phyloP scores from a whole-genome alignment of 1,140 invertebrate species.

The Drosophila sproati region DNA sequence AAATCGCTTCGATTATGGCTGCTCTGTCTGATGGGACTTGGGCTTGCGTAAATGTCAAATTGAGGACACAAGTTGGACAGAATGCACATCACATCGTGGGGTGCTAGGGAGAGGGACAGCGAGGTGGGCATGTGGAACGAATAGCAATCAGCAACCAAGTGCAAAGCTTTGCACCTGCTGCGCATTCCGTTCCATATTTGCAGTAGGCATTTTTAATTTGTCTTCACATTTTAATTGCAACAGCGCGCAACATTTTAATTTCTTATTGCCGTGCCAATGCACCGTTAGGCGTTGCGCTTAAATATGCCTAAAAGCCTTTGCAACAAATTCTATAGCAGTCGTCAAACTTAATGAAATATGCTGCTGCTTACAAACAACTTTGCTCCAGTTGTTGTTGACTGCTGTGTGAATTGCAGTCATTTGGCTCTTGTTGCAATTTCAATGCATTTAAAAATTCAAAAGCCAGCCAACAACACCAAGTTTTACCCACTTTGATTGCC shows the following conservation, averaged over 20 bases:
- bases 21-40: slow-evolving; percentile 36
- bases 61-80: slow-evolving; percentile 58
- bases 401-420: slow-evolving; percentile 48
- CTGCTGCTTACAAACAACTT: slow-evolving; percentile 48
- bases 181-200: slow-evolving; percentile 49
- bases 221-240: slow-evolving; percentile 77
- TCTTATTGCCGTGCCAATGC: slow-evolving; percentile 75
- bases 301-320: slow-evolving; percentile 56
- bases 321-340: slow-evolving; percentile 40
- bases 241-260: slow-evolving; percentile 55
- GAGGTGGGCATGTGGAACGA: background rate
- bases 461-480: slow-evolving; percentile 45
- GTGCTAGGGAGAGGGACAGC: background rate
- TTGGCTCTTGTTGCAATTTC: slow-evolving; percentile 56
- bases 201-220: slow-evolving; percentile 68
- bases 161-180: slow-evolving; percentile 65
- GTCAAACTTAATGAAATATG: slow-evolving; percentile 71
- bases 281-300: slow-evolving; percentile 42
- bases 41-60: slow-evolving; percentile 73
- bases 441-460: slow-evolving; percentile 73
- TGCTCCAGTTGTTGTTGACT: slow-evolving; percentile 30
- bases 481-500: slow-evolving; percentile 12
- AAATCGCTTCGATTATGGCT: slow-evolving; percentile 57
- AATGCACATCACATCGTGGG: background rate
- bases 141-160: slow-evolving; percentile 78